A percentile compares a stretch with the other conserved stretches of the same genome.
These are phyloP conservation scores for Paratrypauchen microcephalus DNA, from an alignment of 2,797 vertebrate species.

Conservation along the genomic window DNA sequence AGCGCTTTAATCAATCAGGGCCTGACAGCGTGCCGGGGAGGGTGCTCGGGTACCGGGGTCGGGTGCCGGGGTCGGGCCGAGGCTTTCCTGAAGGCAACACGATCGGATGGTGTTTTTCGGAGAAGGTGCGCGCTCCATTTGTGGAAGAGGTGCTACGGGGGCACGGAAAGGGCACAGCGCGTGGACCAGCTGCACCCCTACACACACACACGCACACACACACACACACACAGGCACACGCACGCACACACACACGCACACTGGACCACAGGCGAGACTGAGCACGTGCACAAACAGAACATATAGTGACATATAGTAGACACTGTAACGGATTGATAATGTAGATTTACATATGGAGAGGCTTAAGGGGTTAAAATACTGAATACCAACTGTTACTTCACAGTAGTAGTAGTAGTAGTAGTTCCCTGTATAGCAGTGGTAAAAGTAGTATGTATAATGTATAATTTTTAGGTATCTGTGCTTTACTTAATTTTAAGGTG, in stretches of 20 bases:
- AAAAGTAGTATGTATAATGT: no score
- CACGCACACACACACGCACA: no score
- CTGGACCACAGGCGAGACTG: background rate
- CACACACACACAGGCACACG: no score
- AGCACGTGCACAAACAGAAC: conserved; percentile 3
- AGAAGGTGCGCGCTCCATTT: conserved; percentile 54
- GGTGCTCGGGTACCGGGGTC: conserved; percentile 8
- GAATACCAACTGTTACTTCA: background rate
- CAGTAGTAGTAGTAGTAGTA: background rate
- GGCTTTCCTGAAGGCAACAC: conserved; percentile 48
- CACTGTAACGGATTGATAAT: background rate
- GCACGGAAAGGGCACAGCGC: conserved; percentile 8
- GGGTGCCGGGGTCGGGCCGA: conserved; percentile 16
- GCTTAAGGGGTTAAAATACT: background rate
- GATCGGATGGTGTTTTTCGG: conserved; percentile 57
- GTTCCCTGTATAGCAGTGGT: background rate
- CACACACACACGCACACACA: no score
- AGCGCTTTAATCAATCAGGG: conserved; percentile 55
- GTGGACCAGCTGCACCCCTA: conserved; percentile 26
- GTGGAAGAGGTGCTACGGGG: conserved; percentile 30
- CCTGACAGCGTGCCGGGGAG: conserved; percentile 43
- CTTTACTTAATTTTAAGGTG: no score
- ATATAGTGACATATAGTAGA: background rate
- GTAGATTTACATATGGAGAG: conserved; percentile 5
- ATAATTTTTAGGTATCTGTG: no score